Percentiles rank a stretch among this genome's conserved stretches.
Conservation (phyloP, 1,140 invertebrate genomes). For the Drosophila oshimai region DNA sequence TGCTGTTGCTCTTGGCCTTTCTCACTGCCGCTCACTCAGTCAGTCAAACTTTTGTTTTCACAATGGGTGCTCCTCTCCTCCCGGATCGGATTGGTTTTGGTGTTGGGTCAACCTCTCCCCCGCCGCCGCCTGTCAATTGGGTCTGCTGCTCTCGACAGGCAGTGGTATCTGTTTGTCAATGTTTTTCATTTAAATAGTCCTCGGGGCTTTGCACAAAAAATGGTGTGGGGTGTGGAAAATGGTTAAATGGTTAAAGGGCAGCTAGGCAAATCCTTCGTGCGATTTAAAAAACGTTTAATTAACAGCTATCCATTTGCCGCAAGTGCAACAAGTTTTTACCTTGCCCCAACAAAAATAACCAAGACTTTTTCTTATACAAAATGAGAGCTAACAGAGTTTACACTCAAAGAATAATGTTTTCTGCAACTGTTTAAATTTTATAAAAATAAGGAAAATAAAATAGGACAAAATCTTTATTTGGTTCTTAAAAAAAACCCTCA, state of each 20-base stretch:
- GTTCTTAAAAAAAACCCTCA: neutral
- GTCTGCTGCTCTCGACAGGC: slow-evolving; percentile 65
- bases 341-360: neutral
- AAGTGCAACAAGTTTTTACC: neutral
- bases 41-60: slow-evolving; percentile 77
- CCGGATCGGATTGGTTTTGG: neutral
- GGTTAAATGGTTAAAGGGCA: neutral
- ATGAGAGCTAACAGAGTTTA: neutral
- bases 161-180: slow-evolving; percentile 35
- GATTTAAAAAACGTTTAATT: slow-evolving; percentile 18
- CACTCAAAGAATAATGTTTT: neutral
- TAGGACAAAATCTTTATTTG: too few relatives aligned
- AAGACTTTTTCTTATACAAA: neutral
- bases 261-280: neutral
- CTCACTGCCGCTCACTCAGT: slow-evolving; percentile 62
- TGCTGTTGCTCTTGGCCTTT: slow-evolving; percentile 71
- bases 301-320: neutral
- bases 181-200: slow-evolving; percentile 33
- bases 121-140: slow-evolving; percentile 62
- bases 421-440: neutral
- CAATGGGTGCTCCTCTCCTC: neutral
- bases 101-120: neutral
- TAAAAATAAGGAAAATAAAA: neutral
- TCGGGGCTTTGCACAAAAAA: neutral
- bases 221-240: neutral